A percentile compares a stretch with the other conserved stretches of the same genome.
Conservation (phyloP, 23 tunicate species). For the Phallusia fumigata region DNA sequence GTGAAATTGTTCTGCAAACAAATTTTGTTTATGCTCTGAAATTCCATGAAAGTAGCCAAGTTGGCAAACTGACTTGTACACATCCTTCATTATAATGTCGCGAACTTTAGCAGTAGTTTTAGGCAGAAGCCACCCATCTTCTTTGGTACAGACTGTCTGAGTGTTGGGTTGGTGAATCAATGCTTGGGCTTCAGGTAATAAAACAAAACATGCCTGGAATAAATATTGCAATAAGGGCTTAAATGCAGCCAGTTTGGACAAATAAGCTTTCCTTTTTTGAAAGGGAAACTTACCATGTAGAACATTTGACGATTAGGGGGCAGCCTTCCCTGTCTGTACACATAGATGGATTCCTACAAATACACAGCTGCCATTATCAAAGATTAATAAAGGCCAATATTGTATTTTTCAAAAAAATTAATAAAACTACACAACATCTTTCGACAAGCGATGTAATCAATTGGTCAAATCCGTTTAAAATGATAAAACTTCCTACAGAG, state of each 20-base stretch:
- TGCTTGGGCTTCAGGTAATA: constrained; percentile 47
- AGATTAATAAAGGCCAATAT: no score
- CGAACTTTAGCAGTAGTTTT: constrained; percentile 47
- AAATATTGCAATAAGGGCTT: no score
- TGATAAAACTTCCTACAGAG: no score
- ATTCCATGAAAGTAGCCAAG: not conserved
- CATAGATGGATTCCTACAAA: constrained; percentile 44
- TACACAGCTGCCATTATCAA: not conserved
- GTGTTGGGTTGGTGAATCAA: constrained; percentile 14
- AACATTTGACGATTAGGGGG: constrained; percentile 85
- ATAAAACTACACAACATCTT: no score
- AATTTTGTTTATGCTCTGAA: not conserved
- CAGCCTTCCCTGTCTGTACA: constrained; percentile 56
- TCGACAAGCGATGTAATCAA: no score
- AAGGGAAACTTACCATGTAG: constrained; percentile 44
- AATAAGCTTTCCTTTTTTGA: not conserved
- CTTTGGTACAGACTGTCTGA: constrained; percentile 32
- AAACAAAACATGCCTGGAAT: constrained; percentile 56
- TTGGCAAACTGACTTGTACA: constrained; percentile 9
- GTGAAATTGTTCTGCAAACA: not conserved
- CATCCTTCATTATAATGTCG: constrained; percentile 31
- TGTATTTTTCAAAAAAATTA: no score
- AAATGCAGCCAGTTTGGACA: no score
- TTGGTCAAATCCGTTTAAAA: no score
- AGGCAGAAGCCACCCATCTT: constrained; percentile 70